Evolutionary conservation across 2,797 vertebrate species (phyloP), one percentile per base, ranked within the genome.

Genomic region (Macropus fuliginosus): DNA sequence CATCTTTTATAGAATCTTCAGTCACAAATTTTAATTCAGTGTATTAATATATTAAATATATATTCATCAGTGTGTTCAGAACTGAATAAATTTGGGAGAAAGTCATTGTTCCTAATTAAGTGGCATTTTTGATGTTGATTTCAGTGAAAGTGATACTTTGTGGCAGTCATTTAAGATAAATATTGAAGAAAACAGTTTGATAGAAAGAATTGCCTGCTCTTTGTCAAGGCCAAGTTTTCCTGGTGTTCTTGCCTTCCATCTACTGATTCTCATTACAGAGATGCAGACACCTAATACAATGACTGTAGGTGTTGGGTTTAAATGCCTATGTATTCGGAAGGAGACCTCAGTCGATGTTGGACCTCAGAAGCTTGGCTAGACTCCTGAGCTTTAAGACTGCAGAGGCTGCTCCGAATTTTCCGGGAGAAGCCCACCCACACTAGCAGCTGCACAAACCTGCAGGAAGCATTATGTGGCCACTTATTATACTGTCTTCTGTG

Each of bases 151-250:
- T 31, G 0, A 56, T 54, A 27, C 54, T 81, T 94, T 91, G 54
- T 54, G 90, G 40, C 4, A 27, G 31, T 21, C 59, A 55, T 50
- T 29, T 55, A 92, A 92, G 56, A 95, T 62, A 92, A 94, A 94
- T 95, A 94, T 50, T 62, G 57, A 81, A 96, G 57, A n/a, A 95
- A 95, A 87, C 29, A 91, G 94, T 55, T 13, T 57, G 18, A 21
- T 1, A 13, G 0, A 87, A 59, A 81, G 97, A 93, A 93, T 55
- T 0, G 52, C 27, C 52, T 56, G n/a, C 66, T 94, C 28, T 92
- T 91, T 87, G 4, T 93, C 62, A 89, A 95, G 91, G 28, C 31
- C 46, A 55, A 28, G n/a, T 55, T 87, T 56, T 55, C 29, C 54
- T 55, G n/a, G 81, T 91, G 34, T 96, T 89, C 56, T 93, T 27